phyloP scores from a whole-genome alignment of 1,140 invertebrate species.

The Formica exsecta region DNA sequence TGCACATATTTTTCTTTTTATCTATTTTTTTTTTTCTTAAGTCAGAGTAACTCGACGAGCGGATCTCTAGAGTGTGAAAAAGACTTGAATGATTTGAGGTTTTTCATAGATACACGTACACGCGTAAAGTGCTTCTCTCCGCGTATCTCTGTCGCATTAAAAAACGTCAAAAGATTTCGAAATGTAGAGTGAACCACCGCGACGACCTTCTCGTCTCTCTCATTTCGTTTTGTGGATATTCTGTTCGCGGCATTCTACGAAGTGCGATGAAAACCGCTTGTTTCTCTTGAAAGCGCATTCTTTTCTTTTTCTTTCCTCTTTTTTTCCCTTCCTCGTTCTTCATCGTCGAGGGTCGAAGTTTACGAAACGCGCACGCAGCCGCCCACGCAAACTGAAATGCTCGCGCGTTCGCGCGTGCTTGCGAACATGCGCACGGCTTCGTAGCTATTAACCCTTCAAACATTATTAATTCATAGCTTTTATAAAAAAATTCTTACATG shows the following conservation, averaged over 20 bases:
- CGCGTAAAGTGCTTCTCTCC: constrained; percentile 18
- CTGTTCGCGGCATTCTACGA: constrained; percentile 2
- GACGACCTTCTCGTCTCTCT: constrained; percentile 12
- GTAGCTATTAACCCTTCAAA: neutral
- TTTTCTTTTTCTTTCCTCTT: constrained; percentile 23
- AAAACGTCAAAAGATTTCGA: constrained; percentile 39
- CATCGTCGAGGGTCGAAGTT: constrained; percentile 12
- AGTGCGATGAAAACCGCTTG: constrained; percentile 38
- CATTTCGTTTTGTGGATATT: neutral
- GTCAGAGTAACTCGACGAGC: neutral
- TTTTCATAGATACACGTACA: neutral
- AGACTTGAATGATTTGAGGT: neutral
- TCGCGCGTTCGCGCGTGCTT: constrained; percentile 2
- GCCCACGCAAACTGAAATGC: constrained; percentile 34
- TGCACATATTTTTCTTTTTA: neutral
- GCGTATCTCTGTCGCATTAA: neutral
- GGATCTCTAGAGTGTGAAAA: neutral
- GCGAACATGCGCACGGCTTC: neutral
- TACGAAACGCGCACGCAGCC: constrained; percentile 45
- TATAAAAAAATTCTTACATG: neutral
- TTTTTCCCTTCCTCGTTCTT: neutral
- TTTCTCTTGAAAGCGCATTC: constrained; percentile 32
- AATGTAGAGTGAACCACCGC: constrained; percentile 1
- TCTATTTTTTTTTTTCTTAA: too few species aligned
- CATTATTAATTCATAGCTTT: neutral